Base-by-base conservation (phyloP, 2,797 vertebrate species). In the Sebastes reedi region DNA sequence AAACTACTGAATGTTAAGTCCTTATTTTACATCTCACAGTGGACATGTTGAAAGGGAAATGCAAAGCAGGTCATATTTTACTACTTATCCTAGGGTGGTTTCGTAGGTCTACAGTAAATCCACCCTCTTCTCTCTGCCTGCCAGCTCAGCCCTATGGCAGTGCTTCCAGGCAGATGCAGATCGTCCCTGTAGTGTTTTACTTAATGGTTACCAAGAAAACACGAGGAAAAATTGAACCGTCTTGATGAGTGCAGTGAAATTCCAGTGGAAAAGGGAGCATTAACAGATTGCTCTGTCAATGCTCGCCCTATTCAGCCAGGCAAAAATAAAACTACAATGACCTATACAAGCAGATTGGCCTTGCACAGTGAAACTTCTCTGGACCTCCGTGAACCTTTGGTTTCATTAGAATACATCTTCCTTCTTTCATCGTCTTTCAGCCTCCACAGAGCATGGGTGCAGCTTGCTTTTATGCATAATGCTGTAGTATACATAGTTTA, bases 41-140 rank as follows among this genome's bases (percentile, higher is more conserved):
- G 27, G 75, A 82, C 80, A 72, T 79, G 77, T 77, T 1, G 12
- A 76, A 25, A 36, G 60, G 84, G 56, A 86, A 86, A 86, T 84
- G 79, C 81, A 87, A 78, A 92, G 59, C 70, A 86, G 73, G 67
- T 84, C 42, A 46, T 72, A 77, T 88, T 89, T 86, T 79, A 67
- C 52, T 56, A 68, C 55, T 59, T 72, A 82, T 50, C 81, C 88
- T 78, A 4, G 81, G 83, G 77, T 87, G 68, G 58, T 89, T 88
- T 85, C 66, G 54, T 67, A 60, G 34, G 70, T 66, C 25, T 76
- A 46, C 69, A 65, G 78, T 83, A 81, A 84, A 88, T 73, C 22
- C 4, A 1, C 12, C 62, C 14, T 80, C 27, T 69, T 62, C 71
- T 52, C 65, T 20, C 54, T 5, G 34, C 61, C 42, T 65, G 39